Evolutionary conservation across 2,888 invertebrate species (phyloP).

Genomic region (Sminthurides aquaticus): DNA sequence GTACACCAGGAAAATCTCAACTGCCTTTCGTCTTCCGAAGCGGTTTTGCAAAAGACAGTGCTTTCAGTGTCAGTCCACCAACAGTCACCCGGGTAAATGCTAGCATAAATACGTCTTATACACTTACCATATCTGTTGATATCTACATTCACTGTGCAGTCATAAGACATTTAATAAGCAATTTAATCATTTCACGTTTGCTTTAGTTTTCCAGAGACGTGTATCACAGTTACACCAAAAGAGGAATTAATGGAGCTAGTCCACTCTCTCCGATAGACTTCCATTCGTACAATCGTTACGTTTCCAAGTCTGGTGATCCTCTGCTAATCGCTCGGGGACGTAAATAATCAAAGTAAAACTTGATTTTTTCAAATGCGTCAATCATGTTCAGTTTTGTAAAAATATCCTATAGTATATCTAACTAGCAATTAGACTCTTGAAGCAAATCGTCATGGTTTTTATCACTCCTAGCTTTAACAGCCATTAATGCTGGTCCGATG

Average conservation of each 20-base stretch:
- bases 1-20: constrained; percentile 22
- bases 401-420: not conserved
- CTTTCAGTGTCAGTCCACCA: constrained; percentile 59
- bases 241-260: constrained; percentile 52
- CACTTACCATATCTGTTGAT: not conserved
- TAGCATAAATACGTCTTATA: not conserved
- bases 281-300: constrained; percentile 47
- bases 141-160: no score
- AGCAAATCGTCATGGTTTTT: not conserved
- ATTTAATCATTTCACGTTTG: no score
- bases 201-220: constrained; percentile 53
- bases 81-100: constrained; percentile 49
- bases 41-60: constrained; percentile 59
- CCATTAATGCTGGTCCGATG: no score
- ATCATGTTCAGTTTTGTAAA: not conserved
- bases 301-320: constrained; percentile 40
- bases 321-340: constrained; percentile 12
- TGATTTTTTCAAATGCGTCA: not conserved
- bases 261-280: constrained; percentile 50
- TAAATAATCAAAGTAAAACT: not conserved
- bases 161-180: no score
- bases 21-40: constrained; percentile 55
- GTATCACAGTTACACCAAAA: constrained; percentile 61
- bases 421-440: no score
- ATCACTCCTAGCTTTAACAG: no score